Evolutionary conservation across 2,888 invertebrate species (phyloP).

Genomic region (Lymantria monacha): DNA sequence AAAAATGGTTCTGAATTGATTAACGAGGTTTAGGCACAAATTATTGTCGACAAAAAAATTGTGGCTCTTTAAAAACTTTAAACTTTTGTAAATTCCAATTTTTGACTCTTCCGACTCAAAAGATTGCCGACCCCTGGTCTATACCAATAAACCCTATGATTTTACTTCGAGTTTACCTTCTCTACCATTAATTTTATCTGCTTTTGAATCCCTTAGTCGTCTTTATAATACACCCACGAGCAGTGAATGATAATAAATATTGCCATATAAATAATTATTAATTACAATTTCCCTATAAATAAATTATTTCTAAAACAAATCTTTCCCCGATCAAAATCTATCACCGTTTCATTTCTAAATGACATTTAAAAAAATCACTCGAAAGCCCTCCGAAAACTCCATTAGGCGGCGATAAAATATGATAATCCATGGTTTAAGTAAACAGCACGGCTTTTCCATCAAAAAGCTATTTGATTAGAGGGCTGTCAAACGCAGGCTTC

Average conservation of each 20-base stretch:
- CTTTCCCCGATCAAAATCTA: not conserved
- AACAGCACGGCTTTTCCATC: conserved; percentile 28
- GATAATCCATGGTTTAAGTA: conserved; percentile 28
- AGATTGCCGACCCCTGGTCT: too few relatives aligned
- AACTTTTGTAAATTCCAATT: too few relatives aligned
- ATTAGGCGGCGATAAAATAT: conserved; percentile 25
- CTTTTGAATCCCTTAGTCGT: too few relatives aligned
- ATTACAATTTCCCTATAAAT: not conserved
- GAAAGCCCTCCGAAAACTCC: conserved; percentile 12
- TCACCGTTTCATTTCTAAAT: not conserved
- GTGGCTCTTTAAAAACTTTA: too few relatives aligned
- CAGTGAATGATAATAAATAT: not conserved
- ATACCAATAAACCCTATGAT: too few relatives aligned
- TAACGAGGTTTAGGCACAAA: too few relatives aligned
- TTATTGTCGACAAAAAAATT: too few relatives aligned
- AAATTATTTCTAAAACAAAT: not conserved
- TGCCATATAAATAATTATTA: not conserved
- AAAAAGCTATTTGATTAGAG: conserved; percentile 34
- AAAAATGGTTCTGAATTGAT: too few relatives aligned
- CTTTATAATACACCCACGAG: too few relatives aligned
- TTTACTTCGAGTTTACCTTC: too few relatives aligned
- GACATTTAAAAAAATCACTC: not conserved
- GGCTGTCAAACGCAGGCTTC: conserved; percentile 26
- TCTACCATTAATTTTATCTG: too few relatives aligned
- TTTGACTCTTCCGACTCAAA: too few relatives aligned